Evolutionary conservation across 2,797 vertebrate genomes (phyloP).

Genomic region (Poecilia velifera): DNA sequence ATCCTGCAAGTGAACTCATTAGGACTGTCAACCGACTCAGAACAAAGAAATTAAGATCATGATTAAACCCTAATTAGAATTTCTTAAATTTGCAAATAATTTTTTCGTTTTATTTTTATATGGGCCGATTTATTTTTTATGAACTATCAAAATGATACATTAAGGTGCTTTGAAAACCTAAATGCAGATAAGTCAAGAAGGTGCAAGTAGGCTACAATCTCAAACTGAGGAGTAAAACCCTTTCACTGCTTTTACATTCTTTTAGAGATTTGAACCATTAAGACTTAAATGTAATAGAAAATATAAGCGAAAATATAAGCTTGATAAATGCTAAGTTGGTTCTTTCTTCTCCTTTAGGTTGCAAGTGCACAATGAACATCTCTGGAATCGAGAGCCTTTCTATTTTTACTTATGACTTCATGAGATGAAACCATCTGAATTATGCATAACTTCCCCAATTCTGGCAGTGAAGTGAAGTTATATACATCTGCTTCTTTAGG

Average conservation of each 20-base stretch:
- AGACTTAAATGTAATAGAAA: not conserved
- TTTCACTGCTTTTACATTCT: not conserved
- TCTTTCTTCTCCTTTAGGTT: not conserved
- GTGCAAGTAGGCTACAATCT: not conserved
- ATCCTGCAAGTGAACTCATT: conserved; percentile 29
- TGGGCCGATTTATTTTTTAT: not conserved
- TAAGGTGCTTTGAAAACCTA: not conserved
- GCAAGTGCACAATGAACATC: not conserved
- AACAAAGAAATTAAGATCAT: not conserved
- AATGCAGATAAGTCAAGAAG: not conserved
- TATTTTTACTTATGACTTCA: not conserved
- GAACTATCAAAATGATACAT: not conserved
- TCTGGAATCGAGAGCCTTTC: not conserved
- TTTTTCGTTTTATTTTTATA: not conserved
- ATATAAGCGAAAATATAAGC: not conserved
- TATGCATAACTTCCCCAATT: not conserved
- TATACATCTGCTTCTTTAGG: not conserved
- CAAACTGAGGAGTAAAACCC: not conserved
- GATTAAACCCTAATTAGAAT: conserved; percentile 21
- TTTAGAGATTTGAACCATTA: not conserved
- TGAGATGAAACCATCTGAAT: not conserved
- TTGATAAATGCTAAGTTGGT: not conserved
- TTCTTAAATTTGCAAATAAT: not conserved
- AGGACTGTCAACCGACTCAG: conserved; percentile 16
- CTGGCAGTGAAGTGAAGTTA: not conserved